phyloP scores from a whole-genome alignment of 1,140 invertebrate genomes.

The Contarinia nasturtii region DNA sequence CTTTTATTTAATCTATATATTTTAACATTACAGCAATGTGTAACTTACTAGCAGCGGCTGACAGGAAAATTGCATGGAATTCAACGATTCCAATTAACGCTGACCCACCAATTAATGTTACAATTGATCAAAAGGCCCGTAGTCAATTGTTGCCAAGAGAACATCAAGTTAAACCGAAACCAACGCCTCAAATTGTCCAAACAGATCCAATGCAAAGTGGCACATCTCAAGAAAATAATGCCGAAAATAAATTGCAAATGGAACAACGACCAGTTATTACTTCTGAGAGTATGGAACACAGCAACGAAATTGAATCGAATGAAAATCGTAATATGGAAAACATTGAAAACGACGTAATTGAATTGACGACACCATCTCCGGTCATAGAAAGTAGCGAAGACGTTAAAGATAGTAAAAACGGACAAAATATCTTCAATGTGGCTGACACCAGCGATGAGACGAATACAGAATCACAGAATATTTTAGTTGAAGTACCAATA shows the following conservation, averaged over 20 bases:
- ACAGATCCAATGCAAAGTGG: not conserved
- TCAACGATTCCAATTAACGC: not conserved
- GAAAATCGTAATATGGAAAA: slow-evolving; percentile 1
- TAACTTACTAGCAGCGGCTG: slow-evolving; percentile 38
- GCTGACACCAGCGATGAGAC: not conserved
- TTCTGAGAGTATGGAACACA: not conserved
- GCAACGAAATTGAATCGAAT: slow-evolving; percentile 7
- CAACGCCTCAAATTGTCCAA: not conserved
- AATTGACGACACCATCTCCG: too few species aligned
- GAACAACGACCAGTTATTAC: not conserved
- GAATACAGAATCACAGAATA: not conserved
- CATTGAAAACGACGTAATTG: too few species aligned
- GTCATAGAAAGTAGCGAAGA: not conserved
- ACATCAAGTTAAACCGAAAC: slow-evolving; percentile 21
- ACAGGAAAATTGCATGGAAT: not conserved
- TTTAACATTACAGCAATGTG: slow-evolving; percentile 60
- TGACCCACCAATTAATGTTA: slow-evolving; percentile 20
- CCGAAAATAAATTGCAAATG: not conserved
- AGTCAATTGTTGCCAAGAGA: not conserved
- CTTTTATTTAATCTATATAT: too few species aligned
- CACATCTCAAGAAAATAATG: not conserved
- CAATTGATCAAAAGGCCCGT: slow-evolving; percentile 18
- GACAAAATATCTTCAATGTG: not conserved
- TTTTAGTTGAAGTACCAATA: not conserved
- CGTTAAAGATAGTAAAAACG: not conserved